A percentile compares a stretch with the other conserved stretches of the same genome.
These are phyloP conservation scores for Formica selysi DNA, from an alignment of 1,140 invertebrate species.

Conservation along the genomic window DNA sequence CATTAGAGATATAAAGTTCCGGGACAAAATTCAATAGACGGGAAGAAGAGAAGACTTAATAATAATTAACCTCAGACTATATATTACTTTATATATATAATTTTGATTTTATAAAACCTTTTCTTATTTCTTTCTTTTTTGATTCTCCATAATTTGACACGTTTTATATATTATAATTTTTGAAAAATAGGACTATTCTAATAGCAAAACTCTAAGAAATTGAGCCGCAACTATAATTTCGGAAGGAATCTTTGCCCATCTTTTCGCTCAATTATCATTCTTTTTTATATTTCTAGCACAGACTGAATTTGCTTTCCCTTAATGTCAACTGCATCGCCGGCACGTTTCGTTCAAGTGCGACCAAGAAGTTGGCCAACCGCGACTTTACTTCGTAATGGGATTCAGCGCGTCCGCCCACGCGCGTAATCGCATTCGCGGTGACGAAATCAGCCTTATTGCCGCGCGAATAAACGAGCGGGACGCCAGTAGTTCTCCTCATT, in stretches of 20 bases:
- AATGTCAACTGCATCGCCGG: conserved; percentile 16
- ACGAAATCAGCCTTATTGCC: conserved; percentile 67
- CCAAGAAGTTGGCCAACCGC: conserved; percentile 38
- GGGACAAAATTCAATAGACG: background rate
- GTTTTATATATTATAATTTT: background rate
- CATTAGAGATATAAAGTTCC: conserved; percentile 14
- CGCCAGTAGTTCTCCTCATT: conserved; percentile 37
- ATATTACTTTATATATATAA: background rate
- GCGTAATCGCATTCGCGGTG: conserved; percentile 64
- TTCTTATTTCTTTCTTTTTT: background rate
- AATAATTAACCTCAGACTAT: conserved; percentile 1
- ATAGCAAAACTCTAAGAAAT: background rate
- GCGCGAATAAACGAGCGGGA: conserved; percentile 43
- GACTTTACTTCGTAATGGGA: conserved; percentile 60
- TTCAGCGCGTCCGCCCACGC: conserved; percentile 42
- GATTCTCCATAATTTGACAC: background rate
- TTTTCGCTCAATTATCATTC: background rate
- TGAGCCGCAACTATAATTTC: background rate
- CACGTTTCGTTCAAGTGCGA: conserved; percentile 31
- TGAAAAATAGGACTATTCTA: background rate
- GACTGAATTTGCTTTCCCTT: background rate
- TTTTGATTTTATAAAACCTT: conserved; percentile 24
- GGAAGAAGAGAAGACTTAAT: conserved; percentile 20
- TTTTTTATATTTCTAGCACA: background rate
- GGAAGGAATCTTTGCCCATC: background rate